Evolutionary conservation across 2,797 vertebrate genomes (phyloP).

Genomic region (Hipposideros larvatus): DNA sequence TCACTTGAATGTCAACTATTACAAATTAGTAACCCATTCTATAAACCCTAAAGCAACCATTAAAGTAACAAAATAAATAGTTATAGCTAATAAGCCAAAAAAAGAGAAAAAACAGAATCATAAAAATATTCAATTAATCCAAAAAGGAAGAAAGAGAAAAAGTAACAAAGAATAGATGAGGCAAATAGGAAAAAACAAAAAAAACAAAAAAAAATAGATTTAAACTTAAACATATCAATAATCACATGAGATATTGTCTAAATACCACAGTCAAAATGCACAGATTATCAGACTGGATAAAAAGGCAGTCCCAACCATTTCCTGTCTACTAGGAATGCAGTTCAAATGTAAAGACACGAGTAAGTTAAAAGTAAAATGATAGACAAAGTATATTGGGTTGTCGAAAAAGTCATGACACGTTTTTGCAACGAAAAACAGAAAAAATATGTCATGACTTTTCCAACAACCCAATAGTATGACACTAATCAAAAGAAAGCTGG

Average conservation of each 20-base stretch:
- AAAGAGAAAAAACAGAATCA: slow-evolving; percentile 3
- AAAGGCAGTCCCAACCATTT: not conserved
- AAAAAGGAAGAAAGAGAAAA: slow-evolving; percentile 2
- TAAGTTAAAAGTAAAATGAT: slow-evolving; percentile 19
- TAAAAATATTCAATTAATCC: not conserved
- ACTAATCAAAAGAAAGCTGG: slow-evolving; percentile 25
- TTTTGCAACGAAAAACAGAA: too few relatives aligned
- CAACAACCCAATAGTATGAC: not conserved
- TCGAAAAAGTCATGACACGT: too few relatives aligned
- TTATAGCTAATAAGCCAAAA: slow-evolving; percentile 10
- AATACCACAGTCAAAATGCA: not conserved
- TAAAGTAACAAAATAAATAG: slow-evolving; percentile 42
- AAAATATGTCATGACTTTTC: too few relatives aligned
- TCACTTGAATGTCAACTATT: not conserved
- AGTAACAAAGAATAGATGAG: not conserved
- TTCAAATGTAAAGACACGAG: slow-evolving; percentile 29
- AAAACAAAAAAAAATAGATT: not conserved
- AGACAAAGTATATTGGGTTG: not conserved
- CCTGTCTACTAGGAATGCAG: not conserved
- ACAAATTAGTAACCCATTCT: slow-evolving; percentile 10
- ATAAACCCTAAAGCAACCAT: slow-evolving; percentile 11
- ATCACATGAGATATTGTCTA: slow-evolving; percentile 38
- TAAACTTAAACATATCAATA: slow-evolving; percentile 27
- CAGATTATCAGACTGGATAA: not conserved
- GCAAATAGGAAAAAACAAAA: not conserved